Evolutionary conservation across 1,140 invertebrate species (phyloP).

Genomic region (Brachionus plicatilis): DNA sequence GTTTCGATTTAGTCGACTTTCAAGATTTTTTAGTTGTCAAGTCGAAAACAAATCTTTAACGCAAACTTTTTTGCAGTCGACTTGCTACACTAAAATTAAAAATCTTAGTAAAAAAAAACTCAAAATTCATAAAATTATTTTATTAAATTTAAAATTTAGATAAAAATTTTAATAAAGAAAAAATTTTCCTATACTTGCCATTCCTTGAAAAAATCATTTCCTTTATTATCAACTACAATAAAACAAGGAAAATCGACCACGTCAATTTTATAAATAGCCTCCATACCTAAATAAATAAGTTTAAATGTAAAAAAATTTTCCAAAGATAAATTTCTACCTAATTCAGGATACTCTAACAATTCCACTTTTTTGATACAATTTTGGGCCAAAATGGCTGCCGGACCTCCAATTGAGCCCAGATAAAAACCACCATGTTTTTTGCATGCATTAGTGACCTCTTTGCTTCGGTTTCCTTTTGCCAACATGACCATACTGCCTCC

Average conservation of each 20-base stretch:
- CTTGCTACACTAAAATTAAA: too few relatives aligned
- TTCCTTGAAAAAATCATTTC: constrained; percentile 57
- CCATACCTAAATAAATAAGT: constrained; percentile 49
- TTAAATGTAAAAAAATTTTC: too few relatives aligned
- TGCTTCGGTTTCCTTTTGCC: constrained; percentile 56
- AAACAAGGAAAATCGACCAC: constrained; percentile 57
- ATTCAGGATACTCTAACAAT: constrained; percentile 55
- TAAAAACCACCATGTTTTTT: constrained; percentile 56
- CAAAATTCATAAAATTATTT: too few relatives aligned
- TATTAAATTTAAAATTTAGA: too few relatives aligned
- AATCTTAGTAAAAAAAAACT: too few relatives aligned
- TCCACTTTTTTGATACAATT: constrained; percentile 57
- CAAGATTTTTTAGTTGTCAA: too few relatives aligned
- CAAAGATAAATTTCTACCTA: constrained; percentile 46
- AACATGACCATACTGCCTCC: constrained; percentile 57
- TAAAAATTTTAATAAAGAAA: not conserved
- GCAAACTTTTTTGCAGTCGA: too few relatives aligned
- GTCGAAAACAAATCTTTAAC: too few relatives aligned
- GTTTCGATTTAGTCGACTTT: too few relatives aligned
- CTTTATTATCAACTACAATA: constrained; percentile 57
- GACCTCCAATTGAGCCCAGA: constrained; percentile 56
- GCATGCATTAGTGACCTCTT: constrained; percentile 54
- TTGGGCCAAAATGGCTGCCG: constrained; percentile 56
- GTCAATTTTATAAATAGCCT: constrained; percentile 55
- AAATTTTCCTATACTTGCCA: constrained; percentile 50